These are phyloP conservation scores for Alentia gelatinosa DNA, from an alignment of 2,888 invertebrate genomes.

Conservation along the genomic window DNA sequence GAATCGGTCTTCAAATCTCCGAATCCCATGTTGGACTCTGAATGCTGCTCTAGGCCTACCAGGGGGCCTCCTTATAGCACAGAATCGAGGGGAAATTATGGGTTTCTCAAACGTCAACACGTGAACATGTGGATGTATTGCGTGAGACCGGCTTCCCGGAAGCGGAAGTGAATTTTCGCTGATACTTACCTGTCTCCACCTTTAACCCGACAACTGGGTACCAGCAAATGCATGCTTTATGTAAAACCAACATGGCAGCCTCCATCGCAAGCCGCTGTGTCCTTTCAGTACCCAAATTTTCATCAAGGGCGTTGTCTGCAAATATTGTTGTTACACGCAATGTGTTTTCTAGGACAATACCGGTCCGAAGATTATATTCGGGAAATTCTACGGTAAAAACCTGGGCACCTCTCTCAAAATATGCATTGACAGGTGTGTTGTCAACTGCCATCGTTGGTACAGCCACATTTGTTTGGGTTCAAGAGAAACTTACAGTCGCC, in stretches of 20 bases:
- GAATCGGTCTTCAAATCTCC: slow-evolving; percentile 92
- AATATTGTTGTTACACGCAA: neutral
- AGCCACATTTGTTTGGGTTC: slow-evolving; percentile 4
- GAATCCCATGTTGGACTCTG: slow-evolving; percentile 86
- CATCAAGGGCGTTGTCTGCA: neutral
- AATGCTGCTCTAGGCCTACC: neutral
- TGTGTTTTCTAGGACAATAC: neutral
- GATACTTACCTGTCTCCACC: too few relatives aligned
- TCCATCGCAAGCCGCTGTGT: neutral
- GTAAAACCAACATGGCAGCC: slow-evolving; percentile 19
- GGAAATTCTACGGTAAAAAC: neutral
- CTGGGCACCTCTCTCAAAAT: neutral
- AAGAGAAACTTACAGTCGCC: neutral
- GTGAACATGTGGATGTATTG: slow-evolving; percentile 34
- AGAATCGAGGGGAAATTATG: neutral
- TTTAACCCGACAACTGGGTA: neutral
- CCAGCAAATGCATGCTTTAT: neutral
- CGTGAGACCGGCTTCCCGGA: slow-evolving; percentile 41
- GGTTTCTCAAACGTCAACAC: neutral
- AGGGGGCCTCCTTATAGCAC: neutral
- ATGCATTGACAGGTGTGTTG: neutral
- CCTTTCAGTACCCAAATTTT: slow-evolving; percentile 7
- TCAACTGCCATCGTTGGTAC: neutral
- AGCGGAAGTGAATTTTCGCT: neutral
- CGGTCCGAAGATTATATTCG: neutral